Evolutionary conservation across 2,797 vertebrate genomes (phyloP), one percentile per base, ranked within the genome.

Genomic region (Halcyon badia): DNA sequence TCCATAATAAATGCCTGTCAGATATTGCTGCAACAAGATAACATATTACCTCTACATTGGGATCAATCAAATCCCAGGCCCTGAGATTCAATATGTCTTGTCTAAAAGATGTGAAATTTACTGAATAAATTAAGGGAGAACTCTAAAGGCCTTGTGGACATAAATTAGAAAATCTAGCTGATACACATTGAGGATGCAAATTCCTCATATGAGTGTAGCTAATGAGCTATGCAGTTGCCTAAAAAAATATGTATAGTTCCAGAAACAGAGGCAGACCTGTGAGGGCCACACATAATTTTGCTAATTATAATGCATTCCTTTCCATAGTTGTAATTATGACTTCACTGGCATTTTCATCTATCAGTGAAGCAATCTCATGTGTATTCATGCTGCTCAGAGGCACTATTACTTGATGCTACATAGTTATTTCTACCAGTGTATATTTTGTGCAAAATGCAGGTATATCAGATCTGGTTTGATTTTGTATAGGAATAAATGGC

Each of bases 1-100:
- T 97, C 79, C 62, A 87, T 97, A 97, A 94, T 97, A 98, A 98
- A 97, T 54, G 78, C 83, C 94, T 98, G 96, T 95, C 96, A 97
- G 95, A 94, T 93, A 79, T 87, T 83, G 65, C 86, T 90, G 91
- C 69, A 93, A 89, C 41, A 86, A 49, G 89, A 81, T 98, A 97
- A 98, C 64, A 41, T 97, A 97, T 95, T 96, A 88, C 83, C 44
- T 91, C 68, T 89, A 89, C 68, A 60, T 10, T 90, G 62, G 80
- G 94, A 97, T 98, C 97, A 98, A 97, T 98, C 96, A 97, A 85
- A 96, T 93, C 78, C 64, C 87, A 91, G 69, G 70, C 60, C 35
- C 65, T 81, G 46, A 90, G 73, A 96, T 94, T 97, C 97, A 97
- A 96, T 97, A 95, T 1, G 2, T 96, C 88, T 96, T 96, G 83